A percentile compares a stretch with the other conserved stretches of the same genome.
Evolutionary conservation across 2,113 vertebrate genomes (phyloP).

Genomic region (Genyomyrus donnyi): DNA sequence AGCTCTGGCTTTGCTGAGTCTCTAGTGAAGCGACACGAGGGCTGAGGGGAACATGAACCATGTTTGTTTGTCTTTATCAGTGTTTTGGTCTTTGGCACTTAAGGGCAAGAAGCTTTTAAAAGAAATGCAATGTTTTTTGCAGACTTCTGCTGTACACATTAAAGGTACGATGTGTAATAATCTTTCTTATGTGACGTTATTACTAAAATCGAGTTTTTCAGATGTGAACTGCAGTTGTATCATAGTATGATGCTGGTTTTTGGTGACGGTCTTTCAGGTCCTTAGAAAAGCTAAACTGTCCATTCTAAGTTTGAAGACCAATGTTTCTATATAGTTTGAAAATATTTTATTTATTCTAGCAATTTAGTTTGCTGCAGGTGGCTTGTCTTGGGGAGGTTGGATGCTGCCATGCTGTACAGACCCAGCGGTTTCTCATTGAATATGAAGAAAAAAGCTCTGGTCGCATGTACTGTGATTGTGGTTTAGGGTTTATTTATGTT

Average conservation of each 20-base stretch:
- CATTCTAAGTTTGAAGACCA: neutral
- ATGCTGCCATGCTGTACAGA: neutral
- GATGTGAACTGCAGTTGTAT: neutral
- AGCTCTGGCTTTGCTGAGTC: neutral
- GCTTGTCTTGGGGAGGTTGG: neutral
- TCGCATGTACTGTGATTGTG: neutral
- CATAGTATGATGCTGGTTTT: slow-evolving; percentile 3
- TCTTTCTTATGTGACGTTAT: neutral
- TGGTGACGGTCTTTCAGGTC: neutral
- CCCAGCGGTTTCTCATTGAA: neutral
- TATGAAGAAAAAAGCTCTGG: neutral
- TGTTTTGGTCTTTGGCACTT: neutral
- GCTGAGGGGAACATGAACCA: neutral
- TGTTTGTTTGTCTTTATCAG: neutral
- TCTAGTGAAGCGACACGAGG: neutral
- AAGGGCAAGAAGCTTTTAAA: neutral
- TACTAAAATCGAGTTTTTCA: neutral
- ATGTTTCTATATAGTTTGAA: neutral
- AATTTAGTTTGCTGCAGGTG: neutral
- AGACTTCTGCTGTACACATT: slow-evolving; percentile 5
- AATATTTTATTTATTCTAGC: neutral
- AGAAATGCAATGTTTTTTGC: neutral
- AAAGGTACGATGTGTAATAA: neutral
- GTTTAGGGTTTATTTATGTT: neutral
- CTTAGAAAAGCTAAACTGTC: neutral